phyloP scores from a whole-genome alignment of 2,888 invertebrate genomes.

The Patella depressa region DNA sequence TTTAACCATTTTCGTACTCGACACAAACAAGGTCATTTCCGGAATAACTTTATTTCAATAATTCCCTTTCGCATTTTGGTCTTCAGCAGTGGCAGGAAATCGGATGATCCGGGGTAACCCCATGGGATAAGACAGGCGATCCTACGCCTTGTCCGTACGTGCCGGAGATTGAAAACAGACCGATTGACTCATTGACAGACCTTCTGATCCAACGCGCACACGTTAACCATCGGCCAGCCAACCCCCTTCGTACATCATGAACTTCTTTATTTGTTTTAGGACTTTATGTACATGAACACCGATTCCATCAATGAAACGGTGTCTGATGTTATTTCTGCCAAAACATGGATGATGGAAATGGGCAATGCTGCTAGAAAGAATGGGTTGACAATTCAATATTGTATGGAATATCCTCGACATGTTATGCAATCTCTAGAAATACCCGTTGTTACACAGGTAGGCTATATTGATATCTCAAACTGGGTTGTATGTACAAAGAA shows the following conservation, averaged over 20 bases:
- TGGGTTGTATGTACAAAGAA: no score
- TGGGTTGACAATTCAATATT: conserved; percentile 63
- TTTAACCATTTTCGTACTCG: not conserved
- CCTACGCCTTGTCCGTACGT: no score
- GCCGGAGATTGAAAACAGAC: no score
- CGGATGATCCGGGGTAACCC: no score
- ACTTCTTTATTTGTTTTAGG: conserved; percentile 38
- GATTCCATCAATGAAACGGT: conserved; percentile 46
- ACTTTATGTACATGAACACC: conserved; percentile 64
- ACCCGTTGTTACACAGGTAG: conserved; percentile 62
- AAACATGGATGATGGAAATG: conserved; percentile 61
- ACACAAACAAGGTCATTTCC: no score
- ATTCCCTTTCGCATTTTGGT: no score
- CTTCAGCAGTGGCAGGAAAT: no score
- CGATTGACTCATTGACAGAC: no score
- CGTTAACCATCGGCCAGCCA: not conserved
- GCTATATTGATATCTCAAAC: not conserved
- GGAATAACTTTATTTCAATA: no score
- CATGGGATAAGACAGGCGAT: no score
- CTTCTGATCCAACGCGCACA: no score
- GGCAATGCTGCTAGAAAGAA: conserved; percentile 53
- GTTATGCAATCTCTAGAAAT: conserved; percentile 55
- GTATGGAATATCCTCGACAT: conserved; percentile 61
- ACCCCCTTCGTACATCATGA: not conserved
- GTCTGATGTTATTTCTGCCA: conserved; percentile 48